Percentiles rank a stretch among this genome's conserved stretches.
phyloP scores from a whole-genome alignment of 2,888 invertebrate genomes.

The Gymnoscelis rufifasciata region DNA sequence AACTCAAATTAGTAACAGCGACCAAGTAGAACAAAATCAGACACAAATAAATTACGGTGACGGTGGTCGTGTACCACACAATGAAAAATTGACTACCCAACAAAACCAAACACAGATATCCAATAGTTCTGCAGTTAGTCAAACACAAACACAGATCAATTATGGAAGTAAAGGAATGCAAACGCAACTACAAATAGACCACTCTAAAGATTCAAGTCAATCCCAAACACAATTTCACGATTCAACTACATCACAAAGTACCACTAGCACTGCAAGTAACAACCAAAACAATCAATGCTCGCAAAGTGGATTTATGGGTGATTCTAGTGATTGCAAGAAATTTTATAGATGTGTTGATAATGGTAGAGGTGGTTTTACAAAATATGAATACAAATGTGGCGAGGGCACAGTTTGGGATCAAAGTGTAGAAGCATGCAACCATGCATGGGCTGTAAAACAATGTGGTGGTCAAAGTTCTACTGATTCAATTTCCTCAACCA shows the following conservation, averaged over 20 bases:
- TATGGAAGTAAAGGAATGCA: slow-evolving; percentile 44
- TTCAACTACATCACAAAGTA: slow-evolving; percentile 30
- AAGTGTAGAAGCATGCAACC: slow-evolving; percentile 77
- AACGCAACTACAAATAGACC: slow-evolving; percentile 52
- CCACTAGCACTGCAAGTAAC: neutral
- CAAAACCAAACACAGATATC: slow-evolving; percentile 52
- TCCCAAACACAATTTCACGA: slow-evolving; percentile 41
- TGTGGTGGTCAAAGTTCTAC: slow-evolving; percentile 35
- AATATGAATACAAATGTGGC: slow-evolving; percentile 78
- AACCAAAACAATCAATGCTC: slow-evolving; percentile 22
- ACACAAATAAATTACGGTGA: slow-evolving; percentile 49
- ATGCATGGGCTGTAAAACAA: slow-evolving; percentile 66
- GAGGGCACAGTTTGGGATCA: slow-evolving; percentile 82
- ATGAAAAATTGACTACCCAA: slow-evolving; percentile 23
- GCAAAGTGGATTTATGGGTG: slow-evolving; percentile 81
- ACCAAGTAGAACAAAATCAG: slow-evolving; percentile 44
- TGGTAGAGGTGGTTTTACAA: slow-evolving; percentile 63
- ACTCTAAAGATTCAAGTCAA: slow-evolving; percentile 48
- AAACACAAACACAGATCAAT: slow-evolving; percentile 48
- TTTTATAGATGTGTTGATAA: slow-evolving; percentile 83
- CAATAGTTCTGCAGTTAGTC: slow-evolving; percentile 43
- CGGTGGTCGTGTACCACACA: slow-evolving; percentile 32
- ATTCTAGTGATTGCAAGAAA: slow-evolving; percentile 78
- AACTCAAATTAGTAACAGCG: slow-evolving; percentile 43
- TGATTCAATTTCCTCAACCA: slow-evolving; percentile 22